These are phyloP conservation scores for Zaprionus tsacasi DNA, from an alignment of 1,140 invertebrate species.

Conservation along the genomic window DNA sequence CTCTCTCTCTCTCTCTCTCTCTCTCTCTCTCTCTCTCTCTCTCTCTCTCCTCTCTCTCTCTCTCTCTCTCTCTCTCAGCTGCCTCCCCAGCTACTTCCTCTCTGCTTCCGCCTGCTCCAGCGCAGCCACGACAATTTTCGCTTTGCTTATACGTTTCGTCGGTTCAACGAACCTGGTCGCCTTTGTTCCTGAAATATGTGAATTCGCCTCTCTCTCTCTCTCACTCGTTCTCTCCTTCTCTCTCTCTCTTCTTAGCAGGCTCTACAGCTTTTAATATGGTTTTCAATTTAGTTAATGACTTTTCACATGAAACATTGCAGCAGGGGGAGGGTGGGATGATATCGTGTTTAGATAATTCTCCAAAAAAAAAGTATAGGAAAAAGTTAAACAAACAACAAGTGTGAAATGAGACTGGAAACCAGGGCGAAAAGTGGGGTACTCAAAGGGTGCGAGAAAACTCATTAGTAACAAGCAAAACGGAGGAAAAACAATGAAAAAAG, in stretches of 20 bases:
- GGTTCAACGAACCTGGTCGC: slow-evolving; percentile 68
- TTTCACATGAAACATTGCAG: slow-evolving; percentile 25
- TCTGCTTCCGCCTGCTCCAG: slow-evolving; percentile 1
- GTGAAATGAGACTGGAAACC: slow-evolving; percentile 60
- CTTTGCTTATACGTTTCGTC: slow-evolving; percentile 42
- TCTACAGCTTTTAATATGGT: slow-evolving; percentile 57
- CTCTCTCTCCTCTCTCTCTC: too few species aligned
- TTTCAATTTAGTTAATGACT: slow-evolving; percentile 79
- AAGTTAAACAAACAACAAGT: slow-evolving; percentile 39
- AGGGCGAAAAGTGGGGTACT: slow-evolving; percentile 22
- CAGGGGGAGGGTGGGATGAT: not conserved
- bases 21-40: too few species aligned
- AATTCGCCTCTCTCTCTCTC: not conserved
- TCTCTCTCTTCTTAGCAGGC: not conserved
- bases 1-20: too few species aligned
- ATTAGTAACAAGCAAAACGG: slow-evolving; percentile 17
- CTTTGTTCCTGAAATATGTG: slow-evolving; percentile 43
- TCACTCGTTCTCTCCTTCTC: too few species aligned
- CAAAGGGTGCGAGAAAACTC: slow-evolving; percentile 25
- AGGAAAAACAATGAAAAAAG: slow-evolving; percentile 14
- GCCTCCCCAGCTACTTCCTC: too few species aligned
- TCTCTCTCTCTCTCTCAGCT: too few species aligned
- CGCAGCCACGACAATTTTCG: slow-evolving; percentile 62
- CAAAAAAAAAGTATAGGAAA: slow-evolving; percentile 7
- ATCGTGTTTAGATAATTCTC: slow-evolving; percentile 7